Conservation (phyloP, 2,113 vertebrate genomes). For the Lophochroa leadbeateri region DNA sequence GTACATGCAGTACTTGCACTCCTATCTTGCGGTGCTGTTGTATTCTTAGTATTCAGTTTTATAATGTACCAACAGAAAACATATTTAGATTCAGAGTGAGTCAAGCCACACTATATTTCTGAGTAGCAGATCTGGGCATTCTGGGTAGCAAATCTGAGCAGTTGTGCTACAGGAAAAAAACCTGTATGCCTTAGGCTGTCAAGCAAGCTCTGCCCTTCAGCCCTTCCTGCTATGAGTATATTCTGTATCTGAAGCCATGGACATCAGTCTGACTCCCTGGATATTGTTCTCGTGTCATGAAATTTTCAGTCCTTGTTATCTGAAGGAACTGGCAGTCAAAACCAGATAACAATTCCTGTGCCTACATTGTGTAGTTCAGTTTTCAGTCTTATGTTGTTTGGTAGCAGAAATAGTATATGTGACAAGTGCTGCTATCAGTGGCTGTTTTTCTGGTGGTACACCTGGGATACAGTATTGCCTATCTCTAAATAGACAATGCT, state of each 20-base stretch:
- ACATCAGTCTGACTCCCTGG: neutral
- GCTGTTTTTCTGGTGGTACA: neutral
- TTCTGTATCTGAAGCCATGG: neutral
- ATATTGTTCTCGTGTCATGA: neutral
- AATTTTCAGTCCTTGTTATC: neutral
- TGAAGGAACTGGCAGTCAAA: neutral
- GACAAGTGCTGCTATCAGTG: neutral
- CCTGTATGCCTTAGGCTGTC: neutral
- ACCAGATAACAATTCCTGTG: neutral
- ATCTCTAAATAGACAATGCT: neutral
- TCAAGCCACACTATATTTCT: neutral
- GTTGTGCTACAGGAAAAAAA: neutral
- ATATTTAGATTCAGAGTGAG: neutral
- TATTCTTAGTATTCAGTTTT: neutral
- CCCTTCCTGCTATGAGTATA: neutral
- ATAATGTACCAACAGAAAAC: neutral
- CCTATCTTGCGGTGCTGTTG: neutral
- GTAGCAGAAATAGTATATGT: neutral
- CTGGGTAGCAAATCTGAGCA: neutral
- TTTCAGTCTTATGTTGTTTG: neutral
- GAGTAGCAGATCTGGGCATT: neutral
- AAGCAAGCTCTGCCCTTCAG: neutral
- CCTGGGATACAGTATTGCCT: neutral
- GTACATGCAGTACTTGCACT: neutral
- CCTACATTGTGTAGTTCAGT: neutral